These are phyloP conservation scores for Oreotrochilus melanogaster DNA, from an alignment of 2,113 vertebrate species.

Conservation along the genomic window DNA sequence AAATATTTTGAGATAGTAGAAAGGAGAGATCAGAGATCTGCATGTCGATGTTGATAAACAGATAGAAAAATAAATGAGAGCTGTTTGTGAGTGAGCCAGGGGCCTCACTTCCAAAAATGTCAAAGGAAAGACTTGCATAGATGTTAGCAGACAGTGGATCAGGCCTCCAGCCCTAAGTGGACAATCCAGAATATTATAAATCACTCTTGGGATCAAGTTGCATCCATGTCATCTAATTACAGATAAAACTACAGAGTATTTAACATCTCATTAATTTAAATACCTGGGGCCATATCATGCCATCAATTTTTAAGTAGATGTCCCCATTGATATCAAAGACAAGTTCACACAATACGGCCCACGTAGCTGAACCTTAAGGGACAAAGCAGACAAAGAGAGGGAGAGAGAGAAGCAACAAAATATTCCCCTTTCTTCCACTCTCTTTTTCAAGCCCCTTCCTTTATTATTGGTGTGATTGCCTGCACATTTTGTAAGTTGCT, in stretches of 20 bases:
- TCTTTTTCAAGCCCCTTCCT: background rate
- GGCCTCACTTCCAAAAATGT: background rate
- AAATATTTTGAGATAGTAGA: background rate
- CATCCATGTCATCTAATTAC: slow-evolving; percentile 68
- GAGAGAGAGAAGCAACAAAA: background rate
- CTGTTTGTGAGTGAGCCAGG: background rate
- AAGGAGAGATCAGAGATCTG: background rate
- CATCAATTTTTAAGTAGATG: slow-evolving; percentile 68
- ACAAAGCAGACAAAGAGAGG: slow-evolving; percentile 44
- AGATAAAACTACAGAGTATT: slow-evolving; percentile 73
- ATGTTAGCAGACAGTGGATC: background rate
- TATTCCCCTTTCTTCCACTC: background rate
- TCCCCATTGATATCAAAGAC: slow-evolving; percentile 67
- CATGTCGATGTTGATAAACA: background rate
- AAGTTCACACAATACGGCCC: background rate
- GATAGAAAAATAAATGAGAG: slow-evolving; percentile 27
- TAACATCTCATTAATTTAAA: slow-evolving; percentile 75
- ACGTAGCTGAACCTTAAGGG: slow-evolving; percentile 24
- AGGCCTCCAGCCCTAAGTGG: slow-evolving; percentile 38
- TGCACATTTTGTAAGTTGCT: background rate
- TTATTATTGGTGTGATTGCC: background rate
- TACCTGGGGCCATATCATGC: slow-evolving; percentile 67
- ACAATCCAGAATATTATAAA: slow-evolving; percentile 38
- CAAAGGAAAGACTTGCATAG: background rate
- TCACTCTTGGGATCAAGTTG: slow-evolving; percentile 54